These are phyloP conservation scores for Brachirus orientalis DNA, from an alignment of 2,113 vertebrate species.

Conservation along the genomic window DNA sequence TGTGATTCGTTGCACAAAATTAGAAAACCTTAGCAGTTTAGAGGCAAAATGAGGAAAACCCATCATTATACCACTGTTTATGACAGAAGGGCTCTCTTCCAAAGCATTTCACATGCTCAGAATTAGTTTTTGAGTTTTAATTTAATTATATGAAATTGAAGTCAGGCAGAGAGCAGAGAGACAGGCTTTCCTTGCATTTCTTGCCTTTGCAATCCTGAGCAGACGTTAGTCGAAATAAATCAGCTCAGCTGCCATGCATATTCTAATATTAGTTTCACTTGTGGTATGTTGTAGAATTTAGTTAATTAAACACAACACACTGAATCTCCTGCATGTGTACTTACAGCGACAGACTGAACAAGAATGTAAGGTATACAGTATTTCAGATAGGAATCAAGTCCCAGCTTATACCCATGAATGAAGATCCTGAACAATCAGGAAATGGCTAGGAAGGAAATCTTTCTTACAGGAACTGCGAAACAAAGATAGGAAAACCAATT, in stretches of 20 bases:
- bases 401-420: constrained; percentile 12
- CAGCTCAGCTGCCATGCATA: background rate
- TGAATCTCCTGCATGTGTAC: background rate
- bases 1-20: constrained; percentile 41
- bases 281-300: background rate
- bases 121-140: constrained; percentile 37
- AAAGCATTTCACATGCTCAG: constrained; percentile 40
- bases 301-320: background rate
- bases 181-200: constrained; percentile 1
- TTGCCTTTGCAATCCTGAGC: background rate
- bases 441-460: constrained; percentile 71
- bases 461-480: constrained; percentile 66
- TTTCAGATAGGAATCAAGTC: constrained; percentile 16
- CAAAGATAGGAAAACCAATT: constrained; percentile 67
- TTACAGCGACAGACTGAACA: background rate
- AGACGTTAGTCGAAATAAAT: constrained; percentile 18
- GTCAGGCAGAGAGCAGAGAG: constrained; percentile 27
- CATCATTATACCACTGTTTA: background rate
- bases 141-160: constrained; percentile 51
- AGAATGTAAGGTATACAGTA: background rate
- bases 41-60: constrained; percentile 31
- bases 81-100: constrained; percentile 1
- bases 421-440: constrained; percentile 65
- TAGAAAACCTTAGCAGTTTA: constrained; percentile 16
- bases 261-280: background rate